Evolutionary conservation across 2,888 invertebrate species (phyloP).

Genomic region (Apotomis betuletana): DNA sequence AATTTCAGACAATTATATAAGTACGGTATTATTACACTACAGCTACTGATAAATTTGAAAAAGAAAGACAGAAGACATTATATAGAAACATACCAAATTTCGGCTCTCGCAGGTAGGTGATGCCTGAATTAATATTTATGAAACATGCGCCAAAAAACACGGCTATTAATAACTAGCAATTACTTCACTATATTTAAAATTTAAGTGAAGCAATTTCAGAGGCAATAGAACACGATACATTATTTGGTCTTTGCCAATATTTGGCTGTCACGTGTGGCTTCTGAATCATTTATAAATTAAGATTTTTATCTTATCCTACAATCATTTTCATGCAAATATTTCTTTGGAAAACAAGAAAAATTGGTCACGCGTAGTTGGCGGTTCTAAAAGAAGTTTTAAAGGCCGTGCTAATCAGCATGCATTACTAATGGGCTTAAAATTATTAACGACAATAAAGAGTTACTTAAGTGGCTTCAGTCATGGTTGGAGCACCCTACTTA

Average conservation of each 20-base stretch:
- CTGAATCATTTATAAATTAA: neutral
- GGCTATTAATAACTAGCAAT: no score
- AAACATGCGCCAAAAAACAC: no score
- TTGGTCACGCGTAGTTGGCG: conserved; percentile 3
- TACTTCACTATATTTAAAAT: neutral
- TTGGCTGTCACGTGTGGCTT: conserved; percentile 1
- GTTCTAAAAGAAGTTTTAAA: neutral
- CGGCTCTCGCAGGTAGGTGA: no score
- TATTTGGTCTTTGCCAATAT: conserved; percentile 2
- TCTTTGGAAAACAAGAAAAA: conserved; percentile 12
- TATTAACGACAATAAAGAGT: neutral
- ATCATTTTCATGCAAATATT: conserved; percentile 1
- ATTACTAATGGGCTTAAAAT: neutral
- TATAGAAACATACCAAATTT: no score
- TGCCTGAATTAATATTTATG: no score
- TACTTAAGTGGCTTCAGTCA: neutral
- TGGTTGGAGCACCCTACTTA: neutral
- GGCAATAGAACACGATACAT: neutral
- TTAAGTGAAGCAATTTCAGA: neutral
- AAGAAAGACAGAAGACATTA: no score
- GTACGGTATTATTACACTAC: no score
- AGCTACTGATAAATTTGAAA: no score
- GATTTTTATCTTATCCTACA: neutral
- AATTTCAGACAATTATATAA: no score
- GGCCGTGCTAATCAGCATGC: conserved; percentile 11